These are phyloP conservation scores for Aythya baeri DNA, from an alignment of 2,113 vertebrate genomes.

Conservation along the genomic window DNA sequence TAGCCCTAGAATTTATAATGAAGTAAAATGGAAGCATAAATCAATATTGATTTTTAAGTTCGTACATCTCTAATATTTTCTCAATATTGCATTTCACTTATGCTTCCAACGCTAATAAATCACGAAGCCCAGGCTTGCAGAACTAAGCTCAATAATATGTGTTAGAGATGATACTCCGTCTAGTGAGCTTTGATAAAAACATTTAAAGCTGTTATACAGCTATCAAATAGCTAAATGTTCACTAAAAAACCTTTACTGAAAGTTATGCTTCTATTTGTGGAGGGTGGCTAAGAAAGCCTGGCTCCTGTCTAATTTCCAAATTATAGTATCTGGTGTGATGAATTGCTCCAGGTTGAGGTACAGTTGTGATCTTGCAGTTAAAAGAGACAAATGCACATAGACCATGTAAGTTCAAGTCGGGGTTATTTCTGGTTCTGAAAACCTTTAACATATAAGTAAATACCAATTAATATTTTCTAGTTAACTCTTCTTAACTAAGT, in stretches of 20 bases:
- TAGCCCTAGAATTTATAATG: not conserved
- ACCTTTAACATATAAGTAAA: not conserved
- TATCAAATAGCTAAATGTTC: not conserved
- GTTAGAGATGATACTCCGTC: not conserved
- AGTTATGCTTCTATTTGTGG: not conserved
- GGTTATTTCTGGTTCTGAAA: not conserved
- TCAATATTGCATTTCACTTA: not conserved
- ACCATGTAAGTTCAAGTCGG: not conserved
- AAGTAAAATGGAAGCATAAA: not conserved
- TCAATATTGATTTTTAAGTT: not conserved
- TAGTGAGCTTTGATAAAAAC: not conserved
- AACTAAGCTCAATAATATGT: not conserved
- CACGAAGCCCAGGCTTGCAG: not conserved
- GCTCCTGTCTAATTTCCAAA: not conserved
- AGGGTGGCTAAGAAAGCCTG: not conserved
- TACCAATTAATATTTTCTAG: not conserved
- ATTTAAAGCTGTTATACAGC: not conserved
- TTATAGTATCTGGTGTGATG: not conserved
- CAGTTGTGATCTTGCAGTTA: not conserved
- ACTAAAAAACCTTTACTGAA: not conserved
- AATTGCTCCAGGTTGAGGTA: not conserved
- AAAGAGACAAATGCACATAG: too few species aligned
- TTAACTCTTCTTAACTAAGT: not conserved
- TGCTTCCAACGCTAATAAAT: not conserved
- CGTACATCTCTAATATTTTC: fast-evolving